Evolutionary conservation across 2,888 invertebrate species (phyloP), one percentile per base, ranked within the genome.

Genomic region (Oeneis ivallda): DNA sequence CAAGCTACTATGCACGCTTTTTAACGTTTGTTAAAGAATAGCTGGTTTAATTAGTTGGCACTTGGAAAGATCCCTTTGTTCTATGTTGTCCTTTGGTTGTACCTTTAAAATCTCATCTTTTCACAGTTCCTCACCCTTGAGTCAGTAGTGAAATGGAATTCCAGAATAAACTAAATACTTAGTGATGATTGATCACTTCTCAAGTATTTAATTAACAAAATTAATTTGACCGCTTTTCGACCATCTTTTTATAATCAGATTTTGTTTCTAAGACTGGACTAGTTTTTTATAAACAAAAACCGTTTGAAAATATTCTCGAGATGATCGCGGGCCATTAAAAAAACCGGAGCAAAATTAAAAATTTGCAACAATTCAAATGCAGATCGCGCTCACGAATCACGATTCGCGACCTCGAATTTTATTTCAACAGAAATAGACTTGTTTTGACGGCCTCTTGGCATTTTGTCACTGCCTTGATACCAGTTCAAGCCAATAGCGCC

Each of bases 371-470:
- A 69, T 69, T 74, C 75, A 15, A 76, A 79, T 79, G 75, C 75
- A 77, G 70, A 76, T 75, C 67, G 73, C 74, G 73, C 69, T 68
- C 74, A 66, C 72, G 34, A 59, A 45, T 62, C 64, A 15, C 63
- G 80, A 79, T 82, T 62, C 64, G 13, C 63, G 80, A 79, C 82
- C 83, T 84, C 81, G 80, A 78, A 75, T 79, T 80, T 79, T 76
- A 77, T 76, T 77, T 72, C 66, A 76, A 79, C 78, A 73, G 75
- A 81, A 82, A 82, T 81, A 77, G 74, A 79, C 73, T 79, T 80
- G 80, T 82, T 81, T 82, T 80, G 78, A 80, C 76, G 76, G 74
- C 71, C 70, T 74, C 72, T 73, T 77, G 72, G 72, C 75, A 74
- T 75, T 76, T 73, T 68, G 70, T 72, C 69, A 66, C 70, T 72